A percentile compares a stretch with the other conserved stretches of the same genome.
These are phyloP conservation scores for Siniperca undulata DNA, from an alignment of 2,797 vertebrate genomes.

Conservation along the genomic window DNA sequence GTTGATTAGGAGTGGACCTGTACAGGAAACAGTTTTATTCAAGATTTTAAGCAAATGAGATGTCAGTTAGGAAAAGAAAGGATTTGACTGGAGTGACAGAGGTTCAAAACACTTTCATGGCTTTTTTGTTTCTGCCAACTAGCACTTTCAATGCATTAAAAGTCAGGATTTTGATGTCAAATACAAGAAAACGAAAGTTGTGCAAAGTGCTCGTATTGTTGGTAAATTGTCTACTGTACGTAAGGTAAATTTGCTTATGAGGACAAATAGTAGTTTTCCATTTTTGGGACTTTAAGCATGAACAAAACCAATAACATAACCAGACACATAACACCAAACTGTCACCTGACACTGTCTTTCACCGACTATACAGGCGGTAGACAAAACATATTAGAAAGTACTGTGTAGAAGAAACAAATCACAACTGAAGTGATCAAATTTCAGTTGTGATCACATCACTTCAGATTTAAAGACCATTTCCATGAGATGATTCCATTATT, in stretches of 20 bases:
- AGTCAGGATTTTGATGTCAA: no score
- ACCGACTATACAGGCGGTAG: not conserved
- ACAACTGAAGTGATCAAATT: not conserved
- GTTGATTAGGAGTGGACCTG: not conserved
- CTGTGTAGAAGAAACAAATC: not conserved
- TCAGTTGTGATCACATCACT: not conserved
- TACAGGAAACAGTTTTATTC: not conserved
- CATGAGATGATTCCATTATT: not conserved
- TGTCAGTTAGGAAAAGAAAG: not conserved
- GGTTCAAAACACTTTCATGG: not conserved
- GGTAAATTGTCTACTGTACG: not conserved
- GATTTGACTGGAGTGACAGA: not conserved
- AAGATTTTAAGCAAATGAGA: not conserved
- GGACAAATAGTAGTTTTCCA: not conserved
- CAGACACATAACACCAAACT: not conserved
- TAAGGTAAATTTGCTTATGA: not conserved
- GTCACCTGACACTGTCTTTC: no score
- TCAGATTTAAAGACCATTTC: not conserved
- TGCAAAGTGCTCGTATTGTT: not conserved
- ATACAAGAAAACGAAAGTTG: not conserved
- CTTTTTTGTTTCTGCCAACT: not conserved
- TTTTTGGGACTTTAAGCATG: conserved; percentile 10
- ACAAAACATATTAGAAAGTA: not conserved
- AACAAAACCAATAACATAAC: not conserved
- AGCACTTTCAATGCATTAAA: not conserved